Conservation (phyloP, 2,113 vertebrate species). For the Machaerirhynchus nigripectus region DNA sequence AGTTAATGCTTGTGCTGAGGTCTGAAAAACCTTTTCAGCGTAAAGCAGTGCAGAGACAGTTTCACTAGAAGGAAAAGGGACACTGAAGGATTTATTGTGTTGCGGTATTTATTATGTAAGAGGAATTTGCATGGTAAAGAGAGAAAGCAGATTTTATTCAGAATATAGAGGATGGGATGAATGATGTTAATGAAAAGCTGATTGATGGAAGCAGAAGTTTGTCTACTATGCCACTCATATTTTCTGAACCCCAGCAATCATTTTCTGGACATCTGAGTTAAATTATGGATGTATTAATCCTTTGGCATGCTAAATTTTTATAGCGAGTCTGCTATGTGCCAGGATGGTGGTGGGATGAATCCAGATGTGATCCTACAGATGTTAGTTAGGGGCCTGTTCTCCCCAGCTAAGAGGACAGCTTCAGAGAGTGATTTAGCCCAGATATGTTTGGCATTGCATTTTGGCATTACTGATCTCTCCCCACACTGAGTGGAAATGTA, state of each 20-base stretch:
- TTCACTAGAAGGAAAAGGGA: background rate
- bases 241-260: slow-evolving; percentile 4
- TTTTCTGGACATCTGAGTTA: background rate
- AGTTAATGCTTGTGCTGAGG: background rate
- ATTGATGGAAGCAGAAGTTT: slow-evolving; percentile 38
- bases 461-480: background rate
- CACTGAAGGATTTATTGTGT: background rate
- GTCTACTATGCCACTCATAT: background rate
- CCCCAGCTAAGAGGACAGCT: background rate
- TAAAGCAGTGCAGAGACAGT: background rate
- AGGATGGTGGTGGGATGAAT: background rate
- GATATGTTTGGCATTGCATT: background rate
- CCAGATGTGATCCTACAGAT: slow-evolving; percentile 3
- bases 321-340: background rate
- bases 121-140: slow-evolving; percentile 31
- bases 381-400: background rate
- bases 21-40: slow-evolving; percentile 13
- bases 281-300: background rate
- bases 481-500: background rate
- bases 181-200: slow-evolving; percentile 40
- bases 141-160: slow-evolving; percentile 12
- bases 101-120: slow-evolving; percentile 14
- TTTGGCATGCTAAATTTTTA: background rate
- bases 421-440: background rate
- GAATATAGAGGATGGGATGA: background rate